phyloP scores from a whole-genome alignment of 2,888 invertebrate species.

The Thelaira solivaga region DNA sequence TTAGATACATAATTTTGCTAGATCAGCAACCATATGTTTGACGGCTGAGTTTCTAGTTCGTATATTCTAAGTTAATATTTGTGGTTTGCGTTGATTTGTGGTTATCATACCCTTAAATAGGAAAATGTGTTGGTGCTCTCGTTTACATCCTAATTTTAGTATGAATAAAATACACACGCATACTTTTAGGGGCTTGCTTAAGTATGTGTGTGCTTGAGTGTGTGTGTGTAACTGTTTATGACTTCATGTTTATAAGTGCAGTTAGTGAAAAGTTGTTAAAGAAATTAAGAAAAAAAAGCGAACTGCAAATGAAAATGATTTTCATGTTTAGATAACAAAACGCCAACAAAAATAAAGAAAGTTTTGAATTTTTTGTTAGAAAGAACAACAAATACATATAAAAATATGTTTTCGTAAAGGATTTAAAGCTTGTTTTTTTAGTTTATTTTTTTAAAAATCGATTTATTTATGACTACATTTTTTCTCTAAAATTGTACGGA shows the following conservation, averaged over 20 bases:
- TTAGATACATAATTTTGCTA: too few species aligned
- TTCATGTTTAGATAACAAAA: constrained; percentile 25
- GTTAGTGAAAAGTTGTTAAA: constrained; percentile 13
- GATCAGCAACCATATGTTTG: too few species aligned
- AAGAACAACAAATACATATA: too few species aligned
- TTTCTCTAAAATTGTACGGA: constrained; percentile 36
- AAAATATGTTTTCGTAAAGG: too few species aligned
- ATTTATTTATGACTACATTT: constrained; percentile 38
- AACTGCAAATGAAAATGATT: constrained; percentile 41
- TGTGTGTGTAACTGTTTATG: background rate
- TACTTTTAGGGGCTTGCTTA: constrained; percentile 5
- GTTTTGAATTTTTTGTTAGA: too few species aligned
- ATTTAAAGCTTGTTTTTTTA: background rate
- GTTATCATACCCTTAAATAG: constrained; percentile 47
- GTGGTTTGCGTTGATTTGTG: constrained; percentile 50
- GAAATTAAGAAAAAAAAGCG: background rate
- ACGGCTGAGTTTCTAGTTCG: too few species aligned
- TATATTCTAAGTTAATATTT: constrained; percentile 5
- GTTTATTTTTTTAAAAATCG: constrained; percentile 29
- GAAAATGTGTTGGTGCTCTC: constrained; percentile 18
- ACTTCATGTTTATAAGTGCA: constrained; percentile 1
- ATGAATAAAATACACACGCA: background rate
- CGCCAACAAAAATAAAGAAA: background rate
- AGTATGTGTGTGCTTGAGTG: background rate
- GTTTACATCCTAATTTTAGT: background rate